Evolutionary conservation across 2,113 vertebrate species (phyloP).

Genomic region (Paradoxurus hermaphroditus): DNA sequence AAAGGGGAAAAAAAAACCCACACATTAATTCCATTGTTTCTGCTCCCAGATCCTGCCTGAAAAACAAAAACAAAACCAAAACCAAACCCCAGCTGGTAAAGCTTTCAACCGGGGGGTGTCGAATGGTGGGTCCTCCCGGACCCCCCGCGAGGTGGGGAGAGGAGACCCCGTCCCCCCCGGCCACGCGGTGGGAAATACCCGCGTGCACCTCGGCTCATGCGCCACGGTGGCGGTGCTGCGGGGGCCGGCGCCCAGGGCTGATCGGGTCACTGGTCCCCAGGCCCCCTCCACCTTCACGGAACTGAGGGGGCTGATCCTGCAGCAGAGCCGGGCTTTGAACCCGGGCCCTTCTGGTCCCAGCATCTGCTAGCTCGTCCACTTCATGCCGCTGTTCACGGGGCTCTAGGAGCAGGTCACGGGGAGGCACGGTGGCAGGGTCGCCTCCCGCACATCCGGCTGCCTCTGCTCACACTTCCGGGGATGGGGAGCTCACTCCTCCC

Average conservation of each 20-base stretch:
- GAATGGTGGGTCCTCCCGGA: not conserved
- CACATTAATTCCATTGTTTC: constrained; percentile 57
- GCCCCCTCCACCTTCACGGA: not conserved
- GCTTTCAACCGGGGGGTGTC: not conserved
- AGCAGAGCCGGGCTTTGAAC: not conserved
- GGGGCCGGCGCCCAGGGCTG: no score
- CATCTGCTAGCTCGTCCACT: not conserved
- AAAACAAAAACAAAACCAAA: constrained; percentile 54
- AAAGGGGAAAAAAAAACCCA: not conserved
- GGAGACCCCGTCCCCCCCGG: no score
- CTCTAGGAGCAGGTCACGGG: not conserved
- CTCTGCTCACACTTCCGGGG: not conserved
- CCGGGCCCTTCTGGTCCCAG: not conserved
- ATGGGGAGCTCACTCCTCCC: not conserved
- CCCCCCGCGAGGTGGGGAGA: not conserved
- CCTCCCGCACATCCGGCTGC: not conserved
- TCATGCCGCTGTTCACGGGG: not conserved
- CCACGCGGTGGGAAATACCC: not conserved
- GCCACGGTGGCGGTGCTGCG: not conserved
- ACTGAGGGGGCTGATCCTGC: not conserved
- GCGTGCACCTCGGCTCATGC: fast-evolving
- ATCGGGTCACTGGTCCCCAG: not conserved
- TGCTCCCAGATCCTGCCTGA: constrained; percentile 49
- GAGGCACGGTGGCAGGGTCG: not conserved
- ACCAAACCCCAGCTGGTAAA: constrained; percentile 13